Evolutionary conservation across 2,888 invertebrate species (phyloP).

Genomic region (Noctua fimbriata): DNA sequence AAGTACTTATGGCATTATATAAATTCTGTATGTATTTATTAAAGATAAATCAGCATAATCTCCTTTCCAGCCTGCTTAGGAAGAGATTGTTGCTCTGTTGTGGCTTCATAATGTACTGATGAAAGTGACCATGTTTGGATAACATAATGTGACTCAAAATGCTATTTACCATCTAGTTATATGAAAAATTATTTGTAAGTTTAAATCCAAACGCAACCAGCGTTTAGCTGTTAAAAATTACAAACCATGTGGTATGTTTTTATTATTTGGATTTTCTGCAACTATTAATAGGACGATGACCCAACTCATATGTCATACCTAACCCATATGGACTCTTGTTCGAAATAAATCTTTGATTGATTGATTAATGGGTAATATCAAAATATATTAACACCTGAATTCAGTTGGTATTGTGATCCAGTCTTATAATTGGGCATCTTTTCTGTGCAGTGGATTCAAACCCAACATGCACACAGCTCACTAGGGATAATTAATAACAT

Average conservation of each 20-base stretch:
- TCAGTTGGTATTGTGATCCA: background rate
- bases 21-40: background rate
- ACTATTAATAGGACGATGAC: background rate
- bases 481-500: background rate
- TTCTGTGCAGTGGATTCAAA: background rate
- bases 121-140: background rate
- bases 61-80: background rate
- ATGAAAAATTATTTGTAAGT: constrained; percentile 11
- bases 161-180: constrained; percentile 16
- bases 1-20: background rate
- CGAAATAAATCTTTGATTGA: too few species aligned
- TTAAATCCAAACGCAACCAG: background rate
- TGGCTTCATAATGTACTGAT: background rate
- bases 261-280: constrained; percentile 1
- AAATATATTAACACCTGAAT: constrained; percentile 14
- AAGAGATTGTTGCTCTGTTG: background rate
- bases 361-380: background rate
- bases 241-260: constrained; percentile 9
- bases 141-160: constrained; percentile 8
- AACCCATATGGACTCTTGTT: too few species aligned
- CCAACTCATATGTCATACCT: too few species aligned
- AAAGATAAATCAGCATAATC: background rate
- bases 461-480: background rate
- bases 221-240: constrained; percentile 13
- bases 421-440: background rate